Base-by-base conservation (phyloP, 2,888 invertebrate species). In the Drosophila sordidula region DNA sequence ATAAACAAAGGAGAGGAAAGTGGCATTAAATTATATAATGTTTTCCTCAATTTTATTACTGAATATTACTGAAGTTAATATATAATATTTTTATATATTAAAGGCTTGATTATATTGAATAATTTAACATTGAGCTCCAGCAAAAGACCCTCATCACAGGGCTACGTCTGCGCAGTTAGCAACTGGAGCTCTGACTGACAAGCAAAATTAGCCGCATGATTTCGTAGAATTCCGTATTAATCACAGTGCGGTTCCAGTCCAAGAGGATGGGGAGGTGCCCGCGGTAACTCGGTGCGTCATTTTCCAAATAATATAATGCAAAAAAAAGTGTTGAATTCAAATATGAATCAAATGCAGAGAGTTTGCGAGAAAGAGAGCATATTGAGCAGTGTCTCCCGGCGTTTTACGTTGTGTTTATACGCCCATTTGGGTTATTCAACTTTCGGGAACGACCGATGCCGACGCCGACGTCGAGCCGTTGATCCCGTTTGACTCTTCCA, bases 391-490 rank as follows among this genome's bases (percentile, higher is more conserved):
- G 68, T 76, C 72, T 76, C 63, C 75, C 76, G 76, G 75, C 68
- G 57, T 71, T 76, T 71, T 26, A 52, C 58, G 61, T 55, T 61
- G 65, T 83, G 80, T 83, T 86, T 86, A 83, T 83, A 80, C 78
- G 85, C 75, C 82, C 87, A 86, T 85, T 80, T 87, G 80, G 84
- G 84, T 85, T 85, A 85, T 85, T 85, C 88, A 85, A 85, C 84
- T 85, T 80, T 80, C 73, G 87, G 78, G 83, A 83, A 82, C 67
- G 79, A 62, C 41, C 78, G 77, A 59, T 46, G 70, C 63, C 58
- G 39, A 38, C 50, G 34, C 11, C 34, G 50, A 41, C 34, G 70
- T 32, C 70, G 82, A 82, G 86, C 78, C 83, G 72, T 84, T 84
- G 83, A 84, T 84, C 83, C 83, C 83, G 83, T 84, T 81, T 87